phyloP scores from a whole-genome alignment of 2,888 invertebrate genomes.

The Phalera bucephala region DNA sequence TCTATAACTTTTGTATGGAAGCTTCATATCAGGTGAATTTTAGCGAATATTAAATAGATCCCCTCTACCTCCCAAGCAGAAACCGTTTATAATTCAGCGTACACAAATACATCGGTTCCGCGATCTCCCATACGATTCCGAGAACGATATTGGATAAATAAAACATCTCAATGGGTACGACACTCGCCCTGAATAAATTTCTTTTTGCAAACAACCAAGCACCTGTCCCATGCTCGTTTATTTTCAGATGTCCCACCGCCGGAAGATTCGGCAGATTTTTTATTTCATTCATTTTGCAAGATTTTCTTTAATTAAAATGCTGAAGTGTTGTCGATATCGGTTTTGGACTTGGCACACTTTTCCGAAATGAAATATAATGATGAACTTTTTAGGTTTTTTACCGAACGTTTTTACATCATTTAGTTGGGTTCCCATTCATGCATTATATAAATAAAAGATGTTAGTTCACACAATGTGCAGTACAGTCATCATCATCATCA shows the following conservation, averaged over 20 bases:
- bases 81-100: constrained; percentile 5
- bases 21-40: too few relatives aligned
- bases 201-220: constrained; percentile 18
- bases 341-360: too few relatives aligned
- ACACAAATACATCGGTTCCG: constrained; percentile 4
- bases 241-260: constrained; percentile 18
- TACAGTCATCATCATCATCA: too few relatives aligned
- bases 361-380: too few relatives aligned
- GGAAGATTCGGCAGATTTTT: background rate
- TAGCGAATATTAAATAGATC: too few relatives aligned
- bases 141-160: constrained; percentile 22
- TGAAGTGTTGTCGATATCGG: background rate
- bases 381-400: too few relatives aligned
- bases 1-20: too few relatives aligned
- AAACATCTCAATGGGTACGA: constrained; percentile 22
- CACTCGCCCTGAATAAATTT: constrained; percentile 18
- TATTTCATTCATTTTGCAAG: constrained; percentile 2
- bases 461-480: too few relatives aligned
- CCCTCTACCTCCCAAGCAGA: constrained; percentile 19
- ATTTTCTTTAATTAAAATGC: constrained; percentile 18
- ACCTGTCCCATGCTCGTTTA: constrained; percentile 29
- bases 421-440: too few relatives aligned
- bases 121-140: constrained; percentile 10
- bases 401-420: too few relatives aligned
- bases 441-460: too few relatives aligned